phyloP scores from a whole-genome alignment of 92 coral and sea anemone species.

The Diadumene lineata region DNA sequence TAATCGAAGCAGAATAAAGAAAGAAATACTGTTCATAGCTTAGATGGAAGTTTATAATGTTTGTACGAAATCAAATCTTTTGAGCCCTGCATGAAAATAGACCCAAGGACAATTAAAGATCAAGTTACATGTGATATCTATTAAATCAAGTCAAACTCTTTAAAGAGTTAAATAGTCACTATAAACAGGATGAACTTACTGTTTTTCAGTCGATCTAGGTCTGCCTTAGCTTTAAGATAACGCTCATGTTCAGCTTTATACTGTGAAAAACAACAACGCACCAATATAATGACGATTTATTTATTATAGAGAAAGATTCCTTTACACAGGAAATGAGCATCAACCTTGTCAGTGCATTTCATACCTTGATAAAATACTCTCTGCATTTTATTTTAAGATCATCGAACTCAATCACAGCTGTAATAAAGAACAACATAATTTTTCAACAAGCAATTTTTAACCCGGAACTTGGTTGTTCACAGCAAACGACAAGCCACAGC shows the following conservation, averaged over 20 bases:
- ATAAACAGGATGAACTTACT: constrained; percentile 46
- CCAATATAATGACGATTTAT: no score
- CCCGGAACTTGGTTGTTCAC: constrained; percentile 15
- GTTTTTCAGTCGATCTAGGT: constrained; percentile 86
- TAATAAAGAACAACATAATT: not conserved
- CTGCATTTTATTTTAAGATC: constrained; percentile 72
- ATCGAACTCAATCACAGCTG: constrained; percentile 89
- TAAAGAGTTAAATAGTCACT: no score
- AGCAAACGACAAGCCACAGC: no score
- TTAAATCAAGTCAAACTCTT: no score
- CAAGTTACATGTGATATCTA: no score
- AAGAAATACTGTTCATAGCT: no score
- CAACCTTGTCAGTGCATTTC: not conserved
- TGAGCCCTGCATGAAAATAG: no score
- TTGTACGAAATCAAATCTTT: no score
- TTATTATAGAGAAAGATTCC: no score
- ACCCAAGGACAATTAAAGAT: no score
- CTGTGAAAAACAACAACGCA: constrained; percentile 50
- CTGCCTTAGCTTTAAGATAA: constrained; percentile 80
- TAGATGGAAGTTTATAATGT: no score
- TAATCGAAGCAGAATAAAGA: no score
- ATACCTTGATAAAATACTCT: constrained; percentile 84
- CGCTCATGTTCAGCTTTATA: constrained; percentile 77
- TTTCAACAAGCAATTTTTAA: not conserved
- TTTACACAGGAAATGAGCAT: not conserved